Conservation (phyloP, 2,113 vertebrate species). For the Casuarius casuarius region DNA sequence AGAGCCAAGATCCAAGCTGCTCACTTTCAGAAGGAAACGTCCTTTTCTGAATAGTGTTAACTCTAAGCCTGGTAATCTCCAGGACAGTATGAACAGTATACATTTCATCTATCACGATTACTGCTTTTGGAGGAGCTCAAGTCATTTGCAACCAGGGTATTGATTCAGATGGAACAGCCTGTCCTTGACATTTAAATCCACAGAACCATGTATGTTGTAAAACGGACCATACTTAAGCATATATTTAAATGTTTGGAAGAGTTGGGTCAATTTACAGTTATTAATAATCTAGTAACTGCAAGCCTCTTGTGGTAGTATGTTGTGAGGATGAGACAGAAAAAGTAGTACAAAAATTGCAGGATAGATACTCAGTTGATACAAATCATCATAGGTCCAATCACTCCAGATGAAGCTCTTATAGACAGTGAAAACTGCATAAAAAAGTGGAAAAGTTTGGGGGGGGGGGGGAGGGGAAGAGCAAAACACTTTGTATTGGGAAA, state of each 20-base stretch:
- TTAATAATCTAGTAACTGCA: not conserved
- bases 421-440: not conserved
- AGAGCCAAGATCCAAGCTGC: not conserved
- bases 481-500: not conserved
- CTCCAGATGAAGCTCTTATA: not conserved
- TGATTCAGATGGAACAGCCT: not conserved
- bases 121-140: not conserved
- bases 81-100: rapidly evolving
- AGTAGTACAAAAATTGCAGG: not conserved
- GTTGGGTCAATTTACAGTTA: not conserved
- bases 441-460: not conserved
- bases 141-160: not conserved
- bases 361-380: not conserved
- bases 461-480: not conserved
- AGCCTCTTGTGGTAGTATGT: not conserved
- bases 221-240: not conserved
- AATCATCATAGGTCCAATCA: not conserved
- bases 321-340: not conserved
- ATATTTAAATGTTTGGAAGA: not conserved
- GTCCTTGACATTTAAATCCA: not conserved
- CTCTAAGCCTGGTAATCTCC: not conserved
- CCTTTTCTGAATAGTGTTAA: not conserved
- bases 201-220: too few relatives aligned
- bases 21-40: not conserved
- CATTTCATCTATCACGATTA: not conserved